Conservation (phyloP, 2,888 invertebrate species). For the Trissoscelio sp. region DNA sequence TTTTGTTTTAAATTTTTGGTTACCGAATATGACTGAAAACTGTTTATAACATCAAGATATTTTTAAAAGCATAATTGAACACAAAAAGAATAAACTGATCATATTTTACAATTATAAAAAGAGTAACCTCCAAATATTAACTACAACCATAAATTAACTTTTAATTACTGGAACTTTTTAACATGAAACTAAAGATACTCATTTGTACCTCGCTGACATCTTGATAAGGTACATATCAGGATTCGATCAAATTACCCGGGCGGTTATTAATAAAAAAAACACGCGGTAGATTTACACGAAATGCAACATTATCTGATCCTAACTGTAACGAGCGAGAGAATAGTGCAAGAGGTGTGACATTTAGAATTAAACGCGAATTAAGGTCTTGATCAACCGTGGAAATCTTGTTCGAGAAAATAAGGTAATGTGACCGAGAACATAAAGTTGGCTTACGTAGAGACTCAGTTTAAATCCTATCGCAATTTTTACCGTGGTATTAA, state of each 20-base stretch:
- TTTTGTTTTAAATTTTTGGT: too few relatives aligned
- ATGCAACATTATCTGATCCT: slow-evolving; percentile 50
- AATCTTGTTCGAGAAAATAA: slow-evolving; percentile 56
- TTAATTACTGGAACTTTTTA: too few relatives aligned
- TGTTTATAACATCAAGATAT: too few relatives aligned
- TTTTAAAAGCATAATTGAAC: too few relatives aligned
- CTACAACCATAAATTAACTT: too few relatives aligned
- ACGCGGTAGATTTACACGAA: slow-evolving; percentile 43
- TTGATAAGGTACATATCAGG: slow-evolving; percentile 42
- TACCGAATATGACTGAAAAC: too few relatives aligned
- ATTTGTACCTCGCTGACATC: too few relatives aligned
- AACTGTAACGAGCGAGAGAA: slow-evolving; percentile 43
- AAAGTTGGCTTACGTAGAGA: slow-evolving; percentile 40
- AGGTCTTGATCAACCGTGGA: slow-evolving; percentile 56
- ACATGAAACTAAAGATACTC: too few relatives aligned
- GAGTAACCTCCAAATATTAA: too few relatives aligned
- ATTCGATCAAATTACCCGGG: slow-evolving; percentile 52
- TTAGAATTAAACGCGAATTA: slow-evolving; percentile 60
- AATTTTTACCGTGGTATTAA: slow-evolving; percentile 44
- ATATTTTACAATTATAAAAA: too few relatives aligned
- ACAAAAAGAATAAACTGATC: too few relatives aligned
- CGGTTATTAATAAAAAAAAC: slow-evolving; percentile 31
- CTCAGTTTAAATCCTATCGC: slow-evolving; percentile 42
- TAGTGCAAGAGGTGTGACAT: slow-evolving; percentile 53
- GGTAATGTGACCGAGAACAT: slow-evolving; percentile 60